phyloP scores from a whole-genome alignment of 2,797 vertebrate genomes.

The Mormyrops attenuatus region DNA sequence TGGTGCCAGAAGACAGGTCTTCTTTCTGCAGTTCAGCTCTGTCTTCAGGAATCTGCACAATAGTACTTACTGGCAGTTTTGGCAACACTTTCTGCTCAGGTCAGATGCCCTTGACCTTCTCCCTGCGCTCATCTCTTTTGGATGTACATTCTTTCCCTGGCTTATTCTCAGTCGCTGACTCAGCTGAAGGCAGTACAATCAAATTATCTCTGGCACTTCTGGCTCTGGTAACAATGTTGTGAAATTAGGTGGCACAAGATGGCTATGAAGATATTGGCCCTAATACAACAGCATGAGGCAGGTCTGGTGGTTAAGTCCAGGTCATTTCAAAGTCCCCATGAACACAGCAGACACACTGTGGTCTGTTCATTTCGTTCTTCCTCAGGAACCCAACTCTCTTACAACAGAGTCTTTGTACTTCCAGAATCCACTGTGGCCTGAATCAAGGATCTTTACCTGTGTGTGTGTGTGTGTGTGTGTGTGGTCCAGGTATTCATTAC shows the following conservation, averaged over 20 bases:
- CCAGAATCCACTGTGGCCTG: background rate
- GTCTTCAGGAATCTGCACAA: background rate
- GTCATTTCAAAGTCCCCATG: background rate
- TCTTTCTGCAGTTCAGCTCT: background rate
- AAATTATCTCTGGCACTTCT: background rate
- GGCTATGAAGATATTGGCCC: background rate
- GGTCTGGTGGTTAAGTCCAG: background rate
- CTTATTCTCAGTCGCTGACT: background rate
- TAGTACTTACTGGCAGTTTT: background rate
- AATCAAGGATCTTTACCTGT: background rate
- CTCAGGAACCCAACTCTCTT: background rate
- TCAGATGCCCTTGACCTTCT: background rate
- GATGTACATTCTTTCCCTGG: background rate
- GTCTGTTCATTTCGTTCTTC: background rate
- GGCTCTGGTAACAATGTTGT: background rate
- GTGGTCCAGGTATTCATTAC: background rate
- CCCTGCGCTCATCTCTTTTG: background rate
- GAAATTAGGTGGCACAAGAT: background rate
- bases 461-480: background rate
- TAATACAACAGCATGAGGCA: background rate
- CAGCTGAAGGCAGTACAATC: background rate
- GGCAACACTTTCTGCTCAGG: background rate
- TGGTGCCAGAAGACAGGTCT: background rate
- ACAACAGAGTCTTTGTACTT: background rate
- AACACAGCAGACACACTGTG: background rate